phyloP scores from a whole-genome alignment of 1,140 invertebrate species.

The Chrysoperla carnea region DNA sequence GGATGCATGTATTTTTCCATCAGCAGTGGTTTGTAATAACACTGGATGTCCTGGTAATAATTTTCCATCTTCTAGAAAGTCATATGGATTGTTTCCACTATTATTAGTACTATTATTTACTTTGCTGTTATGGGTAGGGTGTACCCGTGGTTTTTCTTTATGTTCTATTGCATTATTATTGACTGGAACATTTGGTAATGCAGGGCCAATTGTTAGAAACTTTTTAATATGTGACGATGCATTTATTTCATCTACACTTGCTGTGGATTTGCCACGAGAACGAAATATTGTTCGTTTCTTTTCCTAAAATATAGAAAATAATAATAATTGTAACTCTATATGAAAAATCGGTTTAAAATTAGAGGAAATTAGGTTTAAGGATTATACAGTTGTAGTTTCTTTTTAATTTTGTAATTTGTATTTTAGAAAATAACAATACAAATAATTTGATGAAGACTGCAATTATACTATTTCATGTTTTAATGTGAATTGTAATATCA shows the following conservation, averaged over 20 bases:
- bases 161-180: constrained; percentile 21
- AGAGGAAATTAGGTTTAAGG: too few species aligned
- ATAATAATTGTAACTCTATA: too few species aligned
- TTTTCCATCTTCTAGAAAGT: constrained; percentile 6
- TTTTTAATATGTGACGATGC: constrained; percentile 18
- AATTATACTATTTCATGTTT: too few species aligned
- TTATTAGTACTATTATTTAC: constrained; percentile 1
- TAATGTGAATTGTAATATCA: too few species aligned
- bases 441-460: too few species aligned
- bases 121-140: constrained; percentile 26
- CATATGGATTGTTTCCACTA: constrained; percentile 2
- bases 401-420: too few species aligned
- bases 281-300: constrained; percentile 13
- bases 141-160: constrained; percentile 29
- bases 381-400: too few species aligned
- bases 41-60: constrained; percentile 13
- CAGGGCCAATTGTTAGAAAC: constrained; percentile 37
- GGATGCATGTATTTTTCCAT: constrained; percentile 33
- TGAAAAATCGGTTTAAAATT: too few species aligned
- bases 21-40: constrained; percentile 14
- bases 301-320: constrained; percentile 6
- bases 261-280: constrained; percentile 6
- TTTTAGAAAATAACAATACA: too few species aligned
- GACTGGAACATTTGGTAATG: constrained; percentile 27
- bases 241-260: constrained; percentile 9